A percentile compares a stretch with the other conserved stretches of the same genome.
These are phyloP conservation scores for Mus caroli DNA, from an alignment of 2,797 vertebrate species.

Conservation along the genomic window DNA sequence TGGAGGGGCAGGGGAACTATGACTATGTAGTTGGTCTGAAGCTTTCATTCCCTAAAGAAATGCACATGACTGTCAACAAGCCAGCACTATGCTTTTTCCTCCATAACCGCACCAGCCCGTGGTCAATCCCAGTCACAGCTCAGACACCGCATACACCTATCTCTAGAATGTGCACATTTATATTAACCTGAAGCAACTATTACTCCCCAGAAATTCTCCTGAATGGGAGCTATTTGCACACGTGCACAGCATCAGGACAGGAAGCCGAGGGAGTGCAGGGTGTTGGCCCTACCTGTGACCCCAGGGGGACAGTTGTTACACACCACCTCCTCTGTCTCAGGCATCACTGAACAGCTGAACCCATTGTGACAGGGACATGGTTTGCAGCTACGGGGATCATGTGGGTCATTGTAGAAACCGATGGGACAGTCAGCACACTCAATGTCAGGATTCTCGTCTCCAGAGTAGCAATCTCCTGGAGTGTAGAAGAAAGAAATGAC, in stretches of 20 bases:
- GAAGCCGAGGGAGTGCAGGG: not conserved
- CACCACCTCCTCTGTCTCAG: slow-evolving; percentile 83
- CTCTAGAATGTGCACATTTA: not conserved
- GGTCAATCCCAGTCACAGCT: not conserved
- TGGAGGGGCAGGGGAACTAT: not conserved
- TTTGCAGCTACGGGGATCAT: slow-evolving; percentile 85
- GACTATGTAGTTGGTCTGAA: not conserved
- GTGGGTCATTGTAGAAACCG: slow-evolving; percentile 91
- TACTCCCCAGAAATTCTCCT: not conserved
- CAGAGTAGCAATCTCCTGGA: slow-evolving; percentile 95
- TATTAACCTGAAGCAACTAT: not conserved
- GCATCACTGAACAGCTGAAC: slow-evolving; percentile 89
- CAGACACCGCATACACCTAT: rapidly evolving
- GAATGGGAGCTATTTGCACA: not conserved
- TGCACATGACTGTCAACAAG: not conserved
- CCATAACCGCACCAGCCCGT: not conserved
- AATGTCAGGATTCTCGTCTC: slow-evolving; percentile 91
- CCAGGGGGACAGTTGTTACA: slow-evolving; percentile 93
- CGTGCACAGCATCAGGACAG: rapidly evolving
- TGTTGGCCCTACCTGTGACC: slow-evolving; percentile 89
- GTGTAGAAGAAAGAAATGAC: not conserved
- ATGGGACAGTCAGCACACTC: slow-evolving; percentile 87
- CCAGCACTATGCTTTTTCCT: not conserved
- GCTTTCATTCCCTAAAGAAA: not conserved
- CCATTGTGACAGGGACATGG: slow-evolving; percentile 91